Conservation (phyloP, 2,797 vertebrate genomes). For the Sebastes oblongus region DNA sequence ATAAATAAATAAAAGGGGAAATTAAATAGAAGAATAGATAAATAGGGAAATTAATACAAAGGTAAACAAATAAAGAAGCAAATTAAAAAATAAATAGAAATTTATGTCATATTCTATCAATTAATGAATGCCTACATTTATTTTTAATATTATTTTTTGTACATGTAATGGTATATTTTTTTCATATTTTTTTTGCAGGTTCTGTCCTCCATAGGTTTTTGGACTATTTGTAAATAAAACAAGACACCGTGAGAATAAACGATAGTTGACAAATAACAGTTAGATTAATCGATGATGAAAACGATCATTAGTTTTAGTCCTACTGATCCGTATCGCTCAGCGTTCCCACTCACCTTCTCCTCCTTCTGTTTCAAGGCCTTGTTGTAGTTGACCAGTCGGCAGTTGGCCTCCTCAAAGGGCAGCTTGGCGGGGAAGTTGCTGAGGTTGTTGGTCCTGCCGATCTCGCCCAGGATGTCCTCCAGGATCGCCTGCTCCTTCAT, state of each 20-base stretch:
- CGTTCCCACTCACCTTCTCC: conserved; percentile 60
- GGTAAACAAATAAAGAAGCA: too few species aligned
- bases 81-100: too few species aligned
- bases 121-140: too few species aligned
- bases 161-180: too few species aligned
- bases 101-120: too few species aligned
- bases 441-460: conserved; percentile 88
- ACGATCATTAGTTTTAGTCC: neutral
- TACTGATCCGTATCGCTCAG: too few species aligned
- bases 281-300: neutral
- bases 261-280: neutral
- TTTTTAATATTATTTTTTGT: too few species aligned
- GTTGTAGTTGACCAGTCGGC: conserved; percentile 93
- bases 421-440: conserved; percentile 89
- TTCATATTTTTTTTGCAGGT: too few species aligned
- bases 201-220: too few species aligned
- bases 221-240: neutral
- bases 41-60: too few species aligned
- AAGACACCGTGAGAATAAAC: neutral
- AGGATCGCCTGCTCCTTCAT: conserved; percentile 88
- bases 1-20: too few species aligned
- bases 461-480: conserved; percentile 91
- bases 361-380: conserved; percentile 84
- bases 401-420: conserved; percentile 93
- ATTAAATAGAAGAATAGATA: too few species aligned